Conservation (phyloP, 2,797 vertebrate species). For the Melanotaenia boesemani region DNA sequence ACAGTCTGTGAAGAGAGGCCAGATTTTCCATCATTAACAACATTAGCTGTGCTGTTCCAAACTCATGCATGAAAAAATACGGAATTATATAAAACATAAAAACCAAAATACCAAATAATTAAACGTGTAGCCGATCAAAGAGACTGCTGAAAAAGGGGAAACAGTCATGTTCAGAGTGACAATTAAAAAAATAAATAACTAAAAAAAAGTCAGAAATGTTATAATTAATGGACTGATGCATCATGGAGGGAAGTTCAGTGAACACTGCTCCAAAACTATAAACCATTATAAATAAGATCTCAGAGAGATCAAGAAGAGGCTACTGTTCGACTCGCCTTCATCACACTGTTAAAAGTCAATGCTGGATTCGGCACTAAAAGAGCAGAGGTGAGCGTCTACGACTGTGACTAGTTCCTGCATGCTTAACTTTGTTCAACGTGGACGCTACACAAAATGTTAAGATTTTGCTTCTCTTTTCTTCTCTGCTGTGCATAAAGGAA, state of each 20-base stretch:
- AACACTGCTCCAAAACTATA: constrained; percentile 77
- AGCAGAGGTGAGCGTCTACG: constrained; percentile 18
- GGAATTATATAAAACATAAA: constrained; percentile 69
- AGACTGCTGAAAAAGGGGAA: constrained; percentile 41
- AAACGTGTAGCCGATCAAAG: constrained; percentile 53
- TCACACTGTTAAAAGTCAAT: constrained; percentile 9
- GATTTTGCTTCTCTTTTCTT: constrained; percentile 14
- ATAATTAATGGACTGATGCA: constrained; percentile 20
- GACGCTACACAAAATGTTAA: constrained; percentile 39
- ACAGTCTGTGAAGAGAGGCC: constrained; percentile 82
- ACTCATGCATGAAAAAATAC: constrained; percentile 83
- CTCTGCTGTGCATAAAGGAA: constrained; percentile 9
- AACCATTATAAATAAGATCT: constrained; percentile 87
- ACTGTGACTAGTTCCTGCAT: constrained; percentile 19
- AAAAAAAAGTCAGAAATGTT: constrained; percentile 28
- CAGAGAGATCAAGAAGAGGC: constrained; percentile 87
- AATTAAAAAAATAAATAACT: too few species aligned
- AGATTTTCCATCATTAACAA: constrained; percentile 73
- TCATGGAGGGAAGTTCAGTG: constrained; percentile 18
- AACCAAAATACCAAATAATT: constrained; percentile 58
- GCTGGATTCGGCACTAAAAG: constrained; percentile 32
- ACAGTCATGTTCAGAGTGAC: too few species aligned
- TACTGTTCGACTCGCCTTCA: constrained; percentile 17
- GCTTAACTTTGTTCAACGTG: neutral
- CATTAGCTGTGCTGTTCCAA: constrained; percentile 90